These are phyloP conservation scores for Tinea trinotella DNA, from an alignment of 2,888 invertebrate genomes.

Conservation along the genomic window DNA sequence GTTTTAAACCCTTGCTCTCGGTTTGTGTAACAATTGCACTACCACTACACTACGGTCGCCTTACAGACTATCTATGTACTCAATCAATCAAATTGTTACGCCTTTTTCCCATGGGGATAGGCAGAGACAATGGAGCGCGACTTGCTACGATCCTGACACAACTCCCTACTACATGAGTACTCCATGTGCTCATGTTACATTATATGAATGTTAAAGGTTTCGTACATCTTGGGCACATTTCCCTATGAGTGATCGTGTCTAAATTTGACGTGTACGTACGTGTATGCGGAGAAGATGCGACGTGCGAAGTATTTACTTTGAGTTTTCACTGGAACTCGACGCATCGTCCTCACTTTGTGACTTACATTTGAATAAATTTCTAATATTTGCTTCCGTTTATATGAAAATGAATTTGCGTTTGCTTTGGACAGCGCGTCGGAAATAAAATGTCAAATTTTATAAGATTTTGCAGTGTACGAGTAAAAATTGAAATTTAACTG, in stretches of 20 bases:
- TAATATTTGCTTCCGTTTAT: conserved; percentile 17
- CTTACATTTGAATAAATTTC: conserved; percentile 18
- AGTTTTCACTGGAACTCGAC: conserved; percentile 14
- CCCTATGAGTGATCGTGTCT: not conserved
- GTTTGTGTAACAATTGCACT: too few species aligned
- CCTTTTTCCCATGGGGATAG: too few species aligned
- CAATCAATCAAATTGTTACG: too few species aligned
- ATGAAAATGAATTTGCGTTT: conserved; percentile 7
- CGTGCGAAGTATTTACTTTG: conserved; percentile 19
- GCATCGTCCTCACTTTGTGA: conserved; percentile 5
- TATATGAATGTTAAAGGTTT: too few species aligned
- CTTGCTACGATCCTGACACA: too few species aligned
- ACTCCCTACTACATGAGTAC: too few species aligned
- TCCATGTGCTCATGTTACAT: too few species aligned
- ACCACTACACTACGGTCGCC: too few species aligned
- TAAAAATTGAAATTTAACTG: not conserved
- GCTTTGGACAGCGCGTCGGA: conserved; percentile 5
- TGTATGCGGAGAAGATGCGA: not conserved
- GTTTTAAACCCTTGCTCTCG: too few species aligned
- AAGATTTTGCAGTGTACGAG: not conserved
- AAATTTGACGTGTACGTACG: not conserved
- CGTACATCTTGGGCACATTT: not conserved
- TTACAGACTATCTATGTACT: too few species aligned
- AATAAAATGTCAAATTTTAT: conserved; percentile 7
- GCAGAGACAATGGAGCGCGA: too few species aligned